Evolutionary conservation across 2,888 invertebrate species (phyloP).

Genomic region (Melangyna quadrimaculata): DNA sequence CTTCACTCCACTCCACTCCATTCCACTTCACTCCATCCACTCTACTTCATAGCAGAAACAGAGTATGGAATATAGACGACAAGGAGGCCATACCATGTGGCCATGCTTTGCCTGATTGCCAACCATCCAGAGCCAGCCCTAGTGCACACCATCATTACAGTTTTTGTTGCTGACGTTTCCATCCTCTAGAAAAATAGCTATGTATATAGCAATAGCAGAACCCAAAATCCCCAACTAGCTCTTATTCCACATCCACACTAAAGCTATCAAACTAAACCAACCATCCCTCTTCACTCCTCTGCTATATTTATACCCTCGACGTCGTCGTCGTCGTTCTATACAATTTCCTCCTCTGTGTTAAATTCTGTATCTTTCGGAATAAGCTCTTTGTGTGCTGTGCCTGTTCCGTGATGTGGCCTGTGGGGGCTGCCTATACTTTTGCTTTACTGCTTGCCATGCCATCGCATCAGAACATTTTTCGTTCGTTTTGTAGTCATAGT

Average conservation of each 20-base stretch:
- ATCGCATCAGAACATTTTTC: constrained; percentile 50
- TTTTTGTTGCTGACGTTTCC: constrained; percentile 31
- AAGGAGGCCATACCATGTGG: constrained; percentile 21
- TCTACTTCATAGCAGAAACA: constrained; percentile 36
- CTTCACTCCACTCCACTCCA: constrained; percentile 11
- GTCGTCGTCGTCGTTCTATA: constrained; percentile 31
- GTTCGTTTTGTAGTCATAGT: constrained; percentile 51
- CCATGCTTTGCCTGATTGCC: constrained; percentile 24
- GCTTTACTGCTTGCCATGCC: constrained; percentile 49
- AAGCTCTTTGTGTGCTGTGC: constrained; percentile 68
- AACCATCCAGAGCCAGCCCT: constrained; percentile 46
- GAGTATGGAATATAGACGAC: constrained; percentile 37
- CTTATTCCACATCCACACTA: constrained; percentile 59
- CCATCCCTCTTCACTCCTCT: constrained; percentile 47
- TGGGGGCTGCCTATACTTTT: constrained; percentile 29
- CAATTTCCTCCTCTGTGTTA: constrained; percentile 68
- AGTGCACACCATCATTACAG: constrained; percentile 23
- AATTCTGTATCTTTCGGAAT: constrained; percentile 71
- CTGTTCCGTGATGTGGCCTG: constrained; percentile 50
- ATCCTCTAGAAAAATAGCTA: constrained; percentile 33
- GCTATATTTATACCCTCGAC: constrained; percentile 42
- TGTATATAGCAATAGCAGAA: constrained; percentile 53
- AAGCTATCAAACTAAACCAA: constrained; percentile 52
- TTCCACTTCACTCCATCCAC: background rate
- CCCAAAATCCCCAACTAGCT: constrained; percentile 60